Conservation (phyloP, 2,113 vertebrate genomes). For the Panthera leo region DNA sequence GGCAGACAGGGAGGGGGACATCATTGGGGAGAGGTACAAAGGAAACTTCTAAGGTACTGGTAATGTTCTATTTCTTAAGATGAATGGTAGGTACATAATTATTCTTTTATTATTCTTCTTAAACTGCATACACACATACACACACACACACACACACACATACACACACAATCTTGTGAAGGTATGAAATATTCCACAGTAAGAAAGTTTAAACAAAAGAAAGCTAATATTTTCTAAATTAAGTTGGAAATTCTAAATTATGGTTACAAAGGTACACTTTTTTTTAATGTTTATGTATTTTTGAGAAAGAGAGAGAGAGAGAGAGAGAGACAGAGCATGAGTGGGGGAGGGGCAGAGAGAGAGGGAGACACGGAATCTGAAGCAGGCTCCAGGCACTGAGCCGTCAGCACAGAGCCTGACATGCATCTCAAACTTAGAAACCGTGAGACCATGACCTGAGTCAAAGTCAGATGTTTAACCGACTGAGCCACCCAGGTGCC, state of each 20-base stretch:
- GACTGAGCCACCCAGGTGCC: too few species aligned
- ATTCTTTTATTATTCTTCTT: background rate
- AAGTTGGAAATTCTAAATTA: constrained; percentile 45
- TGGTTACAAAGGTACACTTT: constrained; percentile 31
- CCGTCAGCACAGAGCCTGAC: too few species aligned
- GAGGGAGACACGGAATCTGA: too few species aligned
- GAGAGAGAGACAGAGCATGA: too few species aligned
- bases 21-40: background rate
- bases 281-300: too few species aligned
- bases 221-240: constrained; percentile 25
- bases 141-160: background rate
- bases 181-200: background rate
- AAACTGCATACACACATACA: background rate
- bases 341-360: too few species aligned
- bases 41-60: background rate
- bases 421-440: too few species aligned
- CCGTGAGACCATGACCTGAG: too few species aligned
- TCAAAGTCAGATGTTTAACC: too few species aligned
- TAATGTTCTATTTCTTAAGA: background rate
- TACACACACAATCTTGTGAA: too few species aligned
- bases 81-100: background rate
- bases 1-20: background rate
- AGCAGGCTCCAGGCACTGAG: too few species aligned
- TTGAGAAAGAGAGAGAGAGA: too few species aligned
- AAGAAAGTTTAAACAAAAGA: constrained; percentile 31